Base-by-base conservation (phyloP, 2,113 vertebrate genomes). In the Protobothrops flavoviridis region DNA sequence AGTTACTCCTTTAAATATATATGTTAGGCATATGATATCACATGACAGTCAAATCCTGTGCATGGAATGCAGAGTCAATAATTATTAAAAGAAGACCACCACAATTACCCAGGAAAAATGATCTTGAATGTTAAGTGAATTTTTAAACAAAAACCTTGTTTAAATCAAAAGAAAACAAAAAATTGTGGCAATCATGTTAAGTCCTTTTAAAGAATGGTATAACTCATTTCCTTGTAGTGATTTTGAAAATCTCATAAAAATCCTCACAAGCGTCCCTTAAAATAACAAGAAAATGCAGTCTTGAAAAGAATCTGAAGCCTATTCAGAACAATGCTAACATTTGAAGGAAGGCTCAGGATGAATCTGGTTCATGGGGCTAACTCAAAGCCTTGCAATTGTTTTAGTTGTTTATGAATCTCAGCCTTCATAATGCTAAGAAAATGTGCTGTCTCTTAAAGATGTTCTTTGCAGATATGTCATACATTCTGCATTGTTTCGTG, bases 391-490 rank as follows among this genome's bases (percentile, higher is more conserved):
- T 86, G 94, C 90, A 33, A 95, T 92, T 96, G 97, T 97, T 96
- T 95, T 88, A 90, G 74, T 96, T 96, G 96, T 97, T 97, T 97
- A 96, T 93, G 95, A 97, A 97, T 96, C 96, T 93, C 92, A 87
- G 96, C 96, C 97, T 97, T 97, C 93, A 17, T 57, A 94, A 94
- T 94, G 81, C 90, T 90, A 88, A 93, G 53, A 95, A 95, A 97
- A 98, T 91, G 93, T 95, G 94, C 91, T 94, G 95, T 94, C 97
- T 97, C 97, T 96, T 94, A 97, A 98, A 98, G 98, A 98, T 98
- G 98, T 98, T 96, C 98, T 97, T 96, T 86, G 43, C 94, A 97
- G 98, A 98, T 97, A 98, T 93, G 97, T 97, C 97, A 97, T 91
- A 48, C 92, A 4, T 94, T 97, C 88, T 85, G 95, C 93, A 97